phyloP scores from a whole-genome alignment of 2,797 vertebrate species.

The Rhynchonycteris naso region DNA sequence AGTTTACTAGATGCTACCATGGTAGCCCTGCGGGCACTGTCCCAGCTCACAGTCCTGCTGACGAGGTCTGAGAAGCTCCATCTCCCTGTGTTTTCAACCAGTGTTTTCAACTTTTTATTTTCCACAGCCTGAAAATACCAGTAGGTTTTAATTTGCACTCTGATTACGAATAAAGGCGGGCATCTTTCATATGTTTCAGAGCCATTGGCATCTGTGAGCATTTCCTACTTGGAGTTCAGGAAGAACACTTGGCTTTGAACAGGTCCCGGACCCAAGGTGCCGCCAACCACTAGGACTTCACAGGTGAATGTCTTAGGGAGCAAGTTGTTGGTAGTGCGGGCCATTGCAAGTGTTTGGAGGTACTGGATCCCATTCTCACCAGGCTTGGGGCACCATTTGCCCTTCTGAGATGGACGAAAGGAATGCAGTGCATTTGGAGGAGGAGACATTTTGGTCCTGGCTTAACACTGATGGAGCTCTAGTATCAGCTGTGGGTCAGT shows the following conservation, averaged over 20 bases:
- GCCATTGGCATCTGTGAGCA: rapidly evolving
- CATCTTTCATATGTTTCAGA: neutral
- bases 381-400: constrained; percentile 32
- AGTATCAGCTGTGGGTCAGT: neutral
- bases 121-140: neutral
- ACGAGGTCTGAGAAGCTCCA: neutral
- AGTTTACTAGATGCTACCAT: neutral
- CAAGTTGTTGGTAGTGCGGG: neutral
- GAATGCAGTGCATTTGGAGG: neutral
- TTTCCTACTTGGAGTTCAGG: constrained; percentile 38
- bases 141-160: neutral
- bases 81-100: neutral
- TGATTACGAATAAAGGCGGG: neutral
- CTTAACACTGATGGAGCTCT: neutral
- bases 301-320: neutral
- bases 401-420: neutral
- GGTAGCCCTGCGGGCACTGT: rapidly evolving
- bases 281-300: neutral
- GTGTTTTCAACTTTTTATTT: neutral
- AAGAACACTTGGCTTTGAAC: constrained; percentile 34
- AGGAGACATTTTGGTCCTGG: neutral
- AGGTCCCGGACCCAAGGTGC: neutral
- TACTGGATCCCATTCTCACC: no score
- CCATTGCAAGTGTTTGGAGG: neutral
- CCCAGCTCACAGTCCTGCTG: neutral